Conservation (phyloP, 2,797 vertebrate species). For the Platyrinchus mystaceus region DNA sequence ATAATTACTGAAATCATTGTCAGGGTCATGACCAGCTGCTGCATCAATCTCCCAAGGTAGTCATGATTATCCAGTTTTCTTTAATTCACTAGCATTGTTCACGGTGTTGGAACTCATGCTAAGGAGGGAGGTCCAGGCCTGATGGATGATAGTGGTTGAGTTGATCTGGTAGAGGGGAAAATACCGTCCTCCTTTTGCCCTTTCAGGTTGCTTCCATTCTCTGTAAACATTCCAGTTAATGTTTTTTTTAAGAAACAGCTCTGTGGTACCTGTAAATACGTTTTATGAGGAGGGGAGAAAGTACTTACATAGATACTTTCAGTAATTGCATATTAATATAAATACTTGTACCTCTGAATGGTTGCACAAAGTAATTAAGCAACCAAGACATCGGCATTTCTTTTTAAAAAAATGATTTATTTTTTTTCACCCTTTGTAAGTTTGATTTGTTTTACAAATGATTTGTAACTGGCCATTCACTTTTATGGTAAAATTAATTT, state of each 20-base stretch:
- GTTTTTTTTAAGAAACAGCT: background rate
- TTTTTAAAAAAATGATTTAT: background rate
- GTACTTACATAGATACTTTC: background rate
- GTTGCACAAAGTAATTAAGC: background rate
- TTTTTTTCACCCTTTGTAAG: background rate
- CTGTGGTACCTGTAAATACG: background rate
- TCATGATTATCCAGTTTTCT: background rate
- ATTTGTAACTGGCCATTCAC: background rate
- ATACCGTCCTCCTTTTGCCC: background rate
- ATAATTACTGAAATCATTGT: background rate
- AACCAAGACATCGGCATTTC: background rate
- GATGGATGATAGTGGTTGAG: background rate
- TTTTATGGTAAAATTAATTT: background rate
- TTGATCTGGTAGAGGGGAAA: background rate
- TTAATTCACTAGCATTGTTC: fast-evolving
- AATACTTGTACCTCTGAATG: background rate
- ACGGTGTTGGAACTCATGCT: fast-evolving
- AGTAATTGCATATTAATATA: background rate
- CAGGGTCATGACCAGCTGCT: background rate
- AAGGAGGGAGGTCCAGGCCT: background rate
- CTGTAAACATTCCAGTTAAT: background rate
- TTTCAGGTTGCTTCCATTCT: background rate
- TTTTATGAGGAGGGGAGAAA: background rate
- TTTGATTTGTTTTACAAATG: background rate
- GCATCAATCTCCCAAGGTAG: background rate